A percentile compares a stretch with the other conserved stretches of the same genome.
These are phyloP conservation scores for Crocuta crocuta DNA, from an alignment of 2,113 vertebrate species.

Conservation along the genomic window DNA sequence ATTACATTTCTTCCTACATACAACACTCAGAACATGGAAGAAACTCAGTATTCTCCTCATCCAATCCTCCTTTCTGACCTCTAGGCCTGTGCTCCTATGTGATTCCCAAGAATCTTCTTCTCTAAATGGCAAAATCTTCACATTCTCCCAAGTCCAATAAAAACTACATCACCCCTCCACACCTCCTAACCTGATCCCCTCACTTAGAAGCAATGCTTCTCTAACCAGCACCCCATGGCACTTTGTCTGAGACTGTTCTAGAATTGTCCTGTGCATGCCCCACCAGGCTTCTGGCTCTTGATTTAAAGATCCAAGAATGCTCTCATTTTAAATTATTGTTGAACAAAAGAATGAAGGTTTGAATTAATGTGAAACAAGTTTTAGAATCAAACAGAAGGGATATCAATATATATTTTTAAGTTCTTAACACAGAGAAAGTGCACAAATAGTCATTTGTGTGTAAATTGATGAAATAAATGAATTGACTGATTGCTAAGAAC, in stretches of 20 bases:
- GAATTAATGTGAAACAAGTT: neutral
- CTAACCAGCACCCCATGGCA: neutral
- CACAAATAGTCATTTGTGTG: neutral
- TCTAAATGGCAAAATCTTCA: neutral
- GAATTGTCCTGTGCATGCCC: neutral
- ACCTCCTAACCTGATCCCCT: neutral
- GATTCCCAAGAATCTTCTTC: neutral
- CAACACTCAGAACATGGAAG: neutral
- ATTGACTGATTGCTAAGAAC: neutral
- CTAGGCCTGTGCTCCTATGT: neutral
- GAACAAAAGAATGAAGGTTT: neutral
- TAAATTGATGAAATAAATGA: neutral
- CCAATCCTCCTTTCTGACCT: neutral
- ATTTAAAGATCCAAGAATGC: neutral
- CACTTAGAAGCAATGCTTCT: neutral
- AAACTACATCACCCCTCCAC: accelerated
- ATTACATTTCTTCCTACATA: neutral
- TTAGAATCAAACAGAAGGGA: neutral
- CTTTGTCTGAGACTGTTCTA: neutral
- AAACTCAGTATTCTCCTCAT: neutral
- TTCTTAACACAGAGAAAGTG: neutral
- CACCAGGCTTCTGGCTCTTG: neutral
- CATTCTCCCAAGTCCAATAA: neutral
- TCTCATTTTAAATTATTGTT: neutral
- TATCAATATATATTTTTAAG: neutral